Evolutionary conservation across 2,113 vertebrate species (phyloP).

Genomic region (Perccottus glenii): DNA sequence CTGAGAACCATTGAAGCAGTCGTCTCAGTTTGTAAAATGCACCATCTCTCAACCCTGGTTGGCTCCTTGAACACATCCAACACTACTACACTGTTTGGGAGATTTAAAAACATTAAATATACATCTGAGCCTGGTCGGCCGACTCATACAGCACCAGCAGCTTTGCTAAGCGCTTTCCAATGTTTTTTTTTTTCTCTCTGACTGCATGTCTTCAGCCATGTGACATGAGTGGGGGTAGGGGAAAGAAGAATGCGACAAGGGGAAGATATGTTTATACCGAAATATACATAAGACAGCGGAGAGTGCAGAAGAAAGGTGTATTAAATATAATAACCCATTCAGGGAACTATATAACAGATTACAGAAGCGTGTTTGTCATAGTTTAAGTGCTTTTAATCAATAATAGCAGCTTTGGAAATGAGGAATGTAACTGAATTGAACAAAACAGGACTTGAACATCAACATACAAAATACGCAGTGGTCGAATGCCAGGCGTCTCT

Average conservation of each 20-base stretch:
- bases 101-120: conserved; percentile 54
- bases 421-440: too few relatives aligned
- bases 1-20: neutral
- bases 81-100: conserved; percentile 1
- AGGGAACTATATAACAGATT: conserved; percentile 13
- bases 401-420: too few relatives aligned
- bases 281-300: conserved; percentile 48
- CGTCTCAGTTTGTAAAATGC: neutral
- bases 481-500: conserved; percentile 11
- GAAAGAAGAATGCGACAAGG: conserved; percentile 20
- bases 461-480: neutral
- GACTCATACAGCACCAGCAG: neutral
- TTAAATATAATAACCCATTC: conserved; percentile 12
- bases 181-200: conserved; percentile 2
- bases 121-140: conserved; percentile 19
- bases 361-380: neutral
- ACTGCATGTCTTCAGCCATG: conserved; percentile 63
- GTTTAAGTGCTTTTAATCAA: too few relatives aligned
- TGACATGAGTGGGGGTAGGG: conserved; percentile 27
- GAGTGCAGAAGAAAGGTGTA: conserved; percentile 17
- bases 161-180: conserved; percentile 23
- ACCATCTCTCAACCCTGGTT: neutral
- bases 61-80: conserved; percentile 8
- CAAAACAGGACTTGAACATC: too few relatives aligned
- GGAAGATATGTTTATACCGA: conserved; percentile 43